Base-by-base conservation (phyloP, 2,888 invertebrate genomes). In the Onchidella celtica region DNA sequence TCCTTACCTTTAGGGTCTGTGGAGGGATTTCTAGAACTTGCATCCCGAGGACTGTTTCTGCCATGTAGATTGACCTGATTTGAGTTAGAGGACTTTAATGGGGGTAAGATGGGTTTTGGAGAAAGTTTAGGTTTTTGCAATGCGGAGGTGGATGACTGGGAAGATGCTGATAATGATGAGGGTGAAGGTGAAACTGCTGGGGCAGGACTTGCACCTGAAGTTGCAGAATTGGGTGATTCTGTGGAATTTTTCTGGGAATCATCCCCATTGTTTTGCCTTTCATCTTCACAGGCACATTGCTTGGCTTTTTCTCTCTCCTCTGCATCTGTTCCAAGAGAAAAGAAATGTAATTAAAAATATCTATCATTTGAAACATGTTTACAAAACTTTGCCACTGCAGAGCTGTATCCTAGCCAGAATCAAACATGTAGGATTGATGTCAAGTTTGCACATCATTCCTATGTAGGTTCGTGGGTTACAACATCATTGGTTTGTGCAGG, bases 231-330 rank as follows among this genome's bases (percentile, higher is more conserved):
- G 14, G 74, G 4, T 3, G 38, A 4, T 21, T 63, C 36, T 38
- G 9, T 29, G 24, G 32, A 57, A 40, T 79, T 59, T n/a, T n/a
- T 40, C 29, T 66, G 65, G 17, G 66, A 21, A 1, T 66, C 80
- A 17, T 57, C 68, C 27, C 24, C 68, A n/a, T 69, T 78, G 32
- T 38, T 78, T 57, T 69, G 69, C 27, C 21, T 21, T 17, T 80
- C 80, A 24, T 38, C 74, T 40, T 68, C 74, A 63, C 68, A 74
- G 66, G 66, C 80, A 59, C 74, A 66, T 24, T 59, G 36, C 40
- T 75, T 80, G 3, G 66, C 66, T 74, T 69, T 80, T 6, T 80
- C 80, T 74, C 80, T 66, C 27, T 80, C 80, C 34, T 80, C 74
- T 14, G 74, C 80, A 74, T 80, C 80, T 80, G 72, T n/a, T n/a